These are phyloP conservation scores for Stenopsyche tienmushanensis DNA, from an alignment of 1,140 invertebrate species.

Conservation along the genomic window DNA sequence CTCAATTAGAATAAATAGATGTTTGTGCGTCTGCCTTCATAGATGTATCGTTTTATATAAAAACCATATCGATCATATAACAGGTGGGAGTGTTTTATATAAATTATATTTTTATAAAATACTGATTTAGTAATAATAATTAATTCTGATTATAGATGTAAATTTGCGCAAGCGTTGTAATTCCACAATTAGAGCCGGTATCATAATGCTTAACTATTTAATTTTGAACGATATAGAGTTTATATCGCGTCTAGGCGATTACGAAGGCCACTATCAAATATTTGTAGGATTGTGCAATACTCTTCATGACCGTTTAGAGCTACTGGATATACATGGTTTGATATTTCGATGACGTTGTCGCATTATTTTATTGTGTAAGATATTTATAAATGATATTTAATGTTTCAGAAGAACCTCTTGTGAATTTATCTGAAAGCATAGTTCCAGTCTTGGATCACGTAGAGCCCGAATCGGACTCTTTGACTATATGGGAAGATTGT, in stretches of 20 bases:
- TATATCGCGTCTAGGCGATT: slow-evolving; percentile 13
- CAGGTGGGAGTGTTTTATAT: slow-evolving; percentile 21
- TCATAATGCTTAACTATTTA: slow-evolving; percentile 23
- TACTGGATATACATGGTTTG: slow-evolving; percentile 34
- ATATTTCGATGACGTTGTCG: not conserved
- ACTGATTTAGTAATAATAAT: not conserved
- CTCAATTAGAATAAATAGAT: slow-evolving; percentile 18
- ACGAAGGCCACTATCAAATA: slow-evolving; percentile 30
- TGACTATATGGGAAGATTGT: slow-evolving; percentile 46
- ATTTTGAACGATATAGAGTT: slow-evolving; percentile 26
- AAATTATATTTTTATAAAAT: not conserved
- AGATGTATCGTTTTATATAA: slow-evolving; percentile 20
- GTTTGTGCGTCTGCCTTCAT: slow-evolving; percentile 25
- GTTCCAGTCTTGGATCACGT: slow-evolving; percentile 44
- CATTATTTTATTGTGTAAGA: slow-evolving; percentile 14
- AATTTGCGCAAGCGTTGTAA: slow-evolving; percentile 18
- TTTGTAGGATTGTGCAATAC: slow-evolving; percentile 22
- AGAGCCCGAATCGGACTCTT: slow-evolving; percentile 41
- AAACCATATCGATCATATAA: slow-evolving; percentile 3
- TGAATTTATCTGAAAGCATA: slow-evolving; percentile 44
- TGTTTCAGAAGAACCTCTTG: slow-evolving; percentile 46
- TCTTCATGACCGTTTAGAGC: slow-evolving; percentile 5
- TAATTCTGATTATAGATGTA: slow-evolving; percentile 1
- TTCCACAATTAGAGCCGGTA: slow-evolving; percentile 13
- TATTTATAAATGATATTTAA: slow-evolving; percentile 9